phyloP scores from a whole-genome alignment of 2,797 vertebrate genomes.

The Poeciliopsis turneri region DNA sequence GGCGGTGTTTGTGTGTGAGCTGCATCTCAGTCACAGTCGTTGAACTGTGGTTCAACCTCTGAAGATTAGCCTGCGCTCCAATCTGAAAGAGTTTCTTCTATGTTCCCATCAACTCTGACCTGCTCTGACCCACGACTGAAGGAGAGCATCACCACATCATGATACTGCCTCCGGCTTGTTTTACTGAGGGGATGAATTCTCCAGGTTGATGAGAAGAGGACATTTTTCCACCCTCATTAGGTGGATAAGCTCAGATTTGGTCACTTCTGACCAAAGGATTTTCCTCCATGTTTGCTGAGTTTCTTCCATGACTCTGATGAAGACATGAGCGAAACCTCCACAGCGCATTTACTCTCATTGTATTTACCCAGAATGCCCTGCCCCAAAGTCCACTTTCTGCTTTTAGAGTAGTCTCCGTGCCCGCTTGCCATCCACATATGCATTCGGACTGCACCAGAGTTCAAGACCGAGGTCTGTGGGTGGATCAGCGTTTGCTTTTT shows the following conservation, averaged over 20 bases:
- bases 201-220: background rate
- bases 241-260: background rate
- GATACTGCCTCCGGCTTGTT: background rate
- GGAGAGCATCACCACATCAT: background rate
- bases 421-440: no score
- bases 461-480: no score
- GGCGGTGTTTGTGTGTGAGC: conserved; percentile 6
- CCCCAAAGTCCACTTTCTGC: no score
- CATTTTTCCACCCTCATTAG: background rate
- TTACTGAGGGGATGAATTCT: background rate
- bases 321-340: no score
- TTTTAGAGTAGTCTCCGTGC: no score
- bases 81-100: background rate
- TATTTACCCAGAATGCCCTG: no score
- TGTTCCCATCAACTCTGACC: background rate
- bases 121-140: background rate
- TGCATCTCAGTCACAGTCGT: conserved; percentile 21
- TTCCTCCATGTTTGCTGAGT: background rate
- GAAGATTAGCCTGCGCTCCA: background rate
- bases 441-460: no score
- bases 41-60: conserved; percentile 37
- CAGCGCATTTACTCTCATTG: no score
- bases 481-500: no score
- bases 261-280: no score
- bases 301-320: background rate